These are phyloP conservation scores for Hymenochirus boettgeri DNA, from an alignment of 2,113 vertebrate species.

Conservation along the genomic window DNA sequence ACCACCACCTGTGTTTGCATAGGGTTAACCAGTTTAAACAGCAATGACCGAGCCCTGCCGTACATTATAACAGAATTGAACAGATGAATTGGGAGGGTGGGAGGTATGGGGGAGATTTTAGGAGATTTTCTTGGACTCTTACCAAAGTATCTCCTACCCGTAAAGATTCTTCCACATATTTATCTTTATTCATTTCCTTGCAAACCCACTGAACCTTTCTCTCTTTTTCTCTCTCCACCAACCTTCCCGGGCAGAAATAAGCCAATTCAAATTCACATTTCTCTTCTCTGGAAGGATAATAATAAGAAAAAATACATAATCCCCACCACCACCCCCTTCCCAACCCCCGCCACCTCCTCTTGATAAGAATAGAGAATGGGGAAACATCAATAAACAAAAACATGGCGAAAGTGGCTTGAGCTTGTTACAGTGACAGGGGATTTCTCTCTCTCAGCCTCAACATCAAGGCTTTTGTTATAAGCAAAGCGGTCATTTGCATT, in stretches of 20 bases:
- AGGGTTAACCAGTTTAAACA: too few species aligned
- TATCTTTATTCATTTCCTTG: background rate
- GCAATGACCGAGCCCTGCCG: too few species aligned
- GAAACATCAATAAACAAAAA: slow-evolving; percentile 67
- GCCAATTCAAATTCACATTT: background rate
- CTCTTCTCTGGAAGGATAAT: background rate
- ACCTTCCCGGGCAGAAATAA: background rate
- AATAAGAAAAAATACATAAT: background rate
- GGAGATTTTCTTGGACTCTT: slow-evolving; percentile 5
- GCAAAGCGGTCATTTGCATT: slow-evolving; percentile 65
- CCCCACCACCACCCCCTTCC: background rate
- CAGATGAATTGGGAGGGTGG: too few species aligned
- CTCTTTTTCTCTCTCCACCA: slow-evolving; percentile 6
- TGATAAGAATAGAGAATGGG: slow-evolving; percentile 25
- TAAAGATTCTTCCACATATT: slow-evolving; percentile 28
- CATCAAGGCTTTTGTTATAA: slow-evolving; percentile 67
- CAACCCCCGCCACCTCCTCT: background rate
- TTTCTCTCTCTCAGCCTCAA: slow-evolving; percentile 51
- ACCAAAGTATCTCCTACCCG: slow-evolving; percentile 14
- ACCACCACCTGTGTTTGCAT: too few species aligned
- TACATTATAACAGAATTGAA: too few species aligned
- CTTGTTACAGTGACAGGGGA: slow-evolving; percentile 62
- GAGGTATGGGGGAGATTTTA: too few species aligned
- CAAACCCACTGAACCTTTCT: background rate
- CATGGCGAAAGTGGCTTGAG: slow-evolving; percentile 68